phyloP scores from a whole-genome alignment of 2,888 invertebrate genomes.

The Gastrophysa polygoni region DNA sequence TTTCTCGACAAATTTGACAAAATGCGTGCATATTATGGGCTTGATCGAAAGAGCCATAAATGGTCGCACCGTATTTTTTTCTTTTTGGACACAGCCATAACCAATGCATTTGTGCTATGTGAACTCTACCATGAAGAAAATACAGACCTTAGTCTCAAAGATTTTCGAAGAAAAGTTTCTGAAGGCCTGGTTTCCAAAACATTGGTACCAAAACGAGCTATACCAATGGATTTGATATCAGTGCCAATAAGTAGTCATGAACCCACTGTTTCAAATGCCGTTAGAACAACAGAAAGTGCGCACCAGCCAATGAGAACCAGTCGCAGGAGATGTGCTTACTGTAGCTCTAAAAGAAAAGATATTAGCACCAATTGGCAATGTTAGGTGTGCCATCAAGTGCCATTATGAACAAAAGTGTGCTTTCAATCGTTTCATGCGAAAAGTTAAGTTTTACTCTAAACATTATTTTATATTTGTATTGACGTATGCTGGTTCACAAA shows the following conservation, averaged over 20 bases:
- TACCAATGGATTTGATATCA: not conserved
- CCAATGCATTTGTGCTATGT: conserved; percentile 11
- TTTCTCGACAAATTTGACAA: not conserved
- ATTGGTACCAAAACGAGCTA: not conserved
- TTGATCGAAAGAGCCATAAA: not conserved
- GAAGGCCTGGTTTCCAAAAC: not conserved
- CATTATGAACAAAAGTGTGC: conserved; percentile 1
- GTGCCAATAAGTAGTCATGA: not conserved
- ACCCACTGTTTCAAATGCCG: not conserved
- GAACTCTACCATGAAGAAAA: not conserved
- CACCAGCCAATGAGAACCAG: conserved; percentile 5
- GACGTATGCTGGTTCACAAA: conserved; percentile 3
- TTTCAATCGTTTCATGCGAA: not conserved
- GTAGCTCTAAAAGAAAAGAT: conserved; percentile 10
- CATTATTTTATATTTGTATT: not conserved
- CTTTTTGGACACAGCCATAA: conserved; percentile 5
- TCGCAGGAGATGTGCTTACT: conserved; percentile 3
- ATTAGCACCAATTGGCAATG: conserved; percentile 5
- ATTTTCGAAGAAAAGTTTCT: conserved; percentile 2
- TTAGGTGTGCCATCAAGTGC: conserved; percentile 2
- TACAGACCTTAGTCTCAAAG: not conserved
- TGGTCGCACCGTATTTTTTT: not conserved
- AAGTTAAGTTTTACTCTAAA: not conserved
- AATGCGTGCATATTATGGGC: not conserved
- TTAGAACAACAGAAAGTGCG: conserved; percentile 5